phyloP scores from a whole-genome alignment of 2,888 invertebrate species.

The Empis stercorea region DNA sequence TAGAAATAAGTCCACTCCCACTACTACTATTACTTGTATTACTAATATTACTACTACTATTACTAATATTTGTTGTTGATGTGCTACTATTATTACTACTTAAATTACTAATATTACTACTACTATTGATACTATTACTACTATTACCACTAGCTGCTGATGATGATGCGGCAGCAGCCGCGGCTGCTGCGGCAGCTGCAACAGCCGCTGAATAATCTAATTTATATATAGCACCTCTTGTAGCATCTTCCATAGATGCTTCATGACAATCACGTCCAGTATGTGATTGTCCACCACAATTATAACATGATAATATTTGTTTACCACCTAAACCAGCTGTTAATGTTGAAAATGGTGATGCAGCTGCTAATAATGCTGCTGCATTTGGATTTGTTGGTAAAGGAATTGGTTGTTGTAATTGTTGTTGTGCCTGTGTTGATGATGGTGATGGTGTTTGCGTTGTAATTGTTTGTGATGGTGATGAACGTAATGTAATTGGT shows the following conservation, averaged over 20 bases:
- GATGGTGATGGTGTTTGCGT: conserved; percentile 24
- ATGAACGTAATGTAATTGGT: conserved; percentile 19
- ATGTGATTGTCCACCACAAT: conserved; percentile 79
- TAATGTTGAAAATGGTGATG: conserved; percentile 25
- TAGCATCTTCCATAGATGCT: conserved; percentile 85
- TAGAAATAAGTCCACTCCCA: conserved; percentile 5
- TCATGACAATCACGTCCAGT: conserved; percentile 78
- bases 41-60: neutral
- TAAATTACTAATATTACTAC: conserved; percentile 4
- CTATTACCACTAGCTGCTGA: neutral
- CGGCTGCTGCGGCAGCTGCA: neutral
- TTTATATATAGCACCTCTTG: conserved; percentile 56
- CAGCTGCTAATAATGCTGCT: conserved; percentile 15
- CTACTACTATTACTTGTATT: conserved; percentile 2
- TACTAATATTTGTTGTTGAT: neutral
- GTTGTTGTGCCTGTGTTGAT: conserved; percentile 12
- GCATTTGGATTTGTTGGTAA: conserved; percentile 15
- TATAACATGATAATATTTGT: conserved; percentile 59
- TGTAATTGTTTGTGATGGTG: conserved; percentile 17
- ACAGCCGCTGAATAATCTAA: conserved; percentile 43
- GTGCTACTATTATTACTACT: conserved; percentile 2
- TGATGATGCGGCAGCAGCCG: too few relatives aligned
- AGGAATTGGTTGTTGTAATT: conserved; percentile 14
- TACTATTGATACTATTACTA: neutral
- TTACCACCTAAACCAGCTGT: conserved; percentile 19